Conservation (phyloP, 2,113 vertebrate species). For the Plecturocebus donacophilus region DNA sequence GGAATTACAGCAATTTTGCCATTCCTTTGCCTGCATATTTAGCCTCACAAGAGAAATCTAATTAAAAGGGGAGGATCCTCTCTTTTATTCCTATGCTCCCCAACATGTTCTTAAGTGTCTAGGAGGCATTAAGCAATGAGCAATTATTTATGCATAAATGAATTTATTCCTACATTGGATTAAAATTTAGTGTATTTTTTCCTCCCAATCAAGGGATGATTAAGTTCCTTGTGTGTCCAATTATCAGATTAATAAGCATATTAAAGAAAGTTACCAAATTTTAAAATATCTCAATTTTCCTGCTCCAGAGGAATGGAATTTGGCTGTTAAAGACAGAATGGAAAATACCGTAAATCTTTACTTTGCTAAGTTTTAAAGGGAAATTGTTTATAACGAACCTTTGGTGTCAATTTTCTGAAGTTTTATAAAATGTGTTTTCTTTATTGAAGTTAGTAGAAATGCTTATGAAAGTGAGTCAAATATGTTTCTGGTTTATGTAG, state of each 20-base stretch:
- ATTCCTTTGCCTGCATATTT: not conserved
- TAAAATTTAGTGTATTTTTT: constrained; percentile 13
- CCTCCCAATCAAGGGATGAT: not conserved
- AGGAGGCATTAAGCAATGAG: not conserved
- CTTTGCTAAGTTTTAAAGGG: not conserved
- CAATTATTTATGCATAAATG: constrained; percentile 7
- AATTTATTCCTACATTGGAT: not conserved
- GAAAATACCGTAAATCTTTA: not conserved
- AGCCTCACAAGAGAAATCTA: not conserved
- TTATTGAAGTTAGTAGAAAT: not conserved
- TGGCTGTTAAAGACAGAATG: not conserved
- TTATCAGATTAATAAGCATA: not conserved
- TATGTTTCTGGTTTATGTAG: not conserved
- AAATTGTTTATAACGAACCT: not conserved
- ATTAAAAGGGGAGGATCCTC: not conserved
- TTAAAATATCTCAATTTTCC: not conserved
- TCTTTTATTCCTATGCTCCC: not conserved
- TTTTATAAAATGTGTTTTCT: not conserved
- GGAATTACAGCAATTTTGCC: not conserved
- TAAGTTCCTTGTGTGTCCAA: not conserved
- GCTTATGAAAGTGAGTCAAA: not conserved
- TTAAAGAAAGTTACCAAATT: not conserved
- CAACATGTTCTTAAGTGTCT: not conserved
- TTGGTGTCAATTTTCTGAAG: not conserved
- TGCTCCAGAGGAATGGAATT: not conserved